Evolutionary conservation across 2,113 vertebrate genomes (phyloP).

Genomic region (Dunckerocampus dactyliophorus): DNA sequence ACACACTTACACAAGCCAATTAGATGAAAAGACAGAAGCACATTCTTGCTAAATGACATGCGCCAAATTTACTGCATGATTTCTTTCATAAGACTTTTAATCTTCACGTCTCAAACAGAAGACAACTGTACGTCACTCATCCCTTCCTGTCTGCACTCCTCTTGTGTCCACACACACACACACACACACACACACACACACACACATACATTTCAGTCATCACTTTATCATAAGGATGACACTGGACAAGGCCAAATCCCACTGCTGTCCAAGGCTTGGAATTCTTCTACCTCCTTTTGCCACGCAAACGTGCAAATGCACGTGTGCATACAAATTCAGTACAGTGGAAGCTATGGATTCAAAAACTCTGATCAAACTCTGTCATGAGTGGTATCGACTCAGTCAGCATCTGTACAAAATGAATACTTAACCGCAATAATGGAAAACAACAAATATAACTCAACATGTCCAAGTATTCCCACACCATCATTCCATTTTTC

Average conservation of each 20-base stretch:
- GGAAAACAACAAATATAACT: too few species aligned
- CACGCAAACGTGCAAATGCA: neutral
- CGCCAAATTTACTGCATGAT: neutral
- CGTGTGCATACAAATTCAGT: neutral
- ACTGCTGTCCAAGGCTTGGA: neutral
- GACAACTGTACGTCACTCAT: slow-evolving; percentile 26
- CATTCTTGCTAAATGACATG: neutral
- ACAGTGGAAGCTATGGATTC: neutral
- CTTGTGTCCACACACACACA: slow-evolving; percentile 1
- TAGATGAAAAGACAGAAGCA: neutral
- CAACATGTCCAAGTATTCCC: too few species aligned
- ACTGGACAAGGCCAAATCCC: slow-evolving; percentile 1
- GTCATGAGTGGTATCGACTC: too few species aligned
- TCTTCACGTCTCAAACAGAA: slow-evolving; percentile 10
- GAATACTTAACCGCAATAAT: too few species aligned
- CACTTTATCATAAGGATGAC: slow-evolving; percentile 15
- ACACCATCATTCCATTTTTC: too few species aligned
- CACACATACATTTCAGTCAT: slow-evolving; percentile 8
- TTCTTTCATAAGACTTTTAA: slow-evolving; percentile 17
- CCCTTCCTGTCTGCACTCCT: slow-evolving; percentile 6
- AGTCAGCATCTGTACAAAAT: too few species aligned
- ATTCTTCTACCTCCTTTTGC: slow-evolving; percentile 15
- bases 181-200: too few species aligned
- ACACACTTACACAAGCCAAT: neutral
- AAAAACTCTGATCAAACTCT: neutral